Base-by-base conservation (phyloP, 2,113 vertebrate genomes). In the Pterocles gutturalis region DNA sequence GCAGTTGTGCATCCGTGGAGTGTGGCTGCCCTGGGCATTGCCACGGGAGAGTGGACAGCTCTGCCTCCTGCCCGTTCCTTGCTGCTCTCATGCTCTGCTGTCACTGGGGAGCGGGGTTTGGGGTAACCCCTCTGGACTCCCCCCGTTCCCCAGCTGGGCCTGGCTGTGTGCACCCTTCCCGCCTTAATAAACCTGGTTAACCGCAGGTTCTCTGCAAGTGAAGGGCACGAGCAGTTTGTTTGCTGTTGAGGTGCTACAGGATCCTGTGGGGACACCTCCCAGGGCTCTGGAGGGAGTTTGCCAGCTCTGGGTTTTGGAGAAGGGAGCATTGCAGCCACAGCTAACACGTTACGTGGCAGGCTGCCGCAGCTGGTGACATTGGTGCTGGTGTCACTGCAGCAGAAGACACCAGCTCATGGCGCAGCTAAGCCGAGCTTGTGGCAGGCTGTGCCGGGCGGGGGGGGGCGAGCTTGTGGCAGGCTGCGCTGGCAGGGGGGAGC, bases 281-380 rank as follows among this genome's bases (percentile, higher is more conserved):
- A 9, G 34, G 15, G 20, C 14, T 45, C 13, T 7, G 36, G 15
- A 16, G n/a, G 2, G 3, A 41, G 25, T 28, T 55, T 21, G 34
- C 34, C 13, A 17, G 8, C 60, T 54, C 33, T 79, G 71, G 25
- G 3, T 67, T 76, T 57, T 48, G 62, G 57, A 51, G 49, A 6
- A 49, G 13, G 34, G 46, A 34, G 17, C 0, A 1, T 7, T 17
- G 55, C 36, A 43, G 33, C 31, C 57, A 61, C n/a, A 20, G 38
- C 25, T 36, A 19, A 7, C 28, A 4, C 38, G 2, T 1, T 7
- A 8, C 0, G 0, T 15, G 43, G 25, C 43, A 49, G 36, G 34
- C 41, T 16, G 22, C 29, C 4, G 2, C 45, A 8, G 29, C 6
- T 0, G 3, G 18, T 14, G 66, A 31, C 70, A 18, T 19, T 1